phyloP scores from a whole-genome alignment of 2,888 invertebrate species.

The Drosophila neonasuta region DNA sequence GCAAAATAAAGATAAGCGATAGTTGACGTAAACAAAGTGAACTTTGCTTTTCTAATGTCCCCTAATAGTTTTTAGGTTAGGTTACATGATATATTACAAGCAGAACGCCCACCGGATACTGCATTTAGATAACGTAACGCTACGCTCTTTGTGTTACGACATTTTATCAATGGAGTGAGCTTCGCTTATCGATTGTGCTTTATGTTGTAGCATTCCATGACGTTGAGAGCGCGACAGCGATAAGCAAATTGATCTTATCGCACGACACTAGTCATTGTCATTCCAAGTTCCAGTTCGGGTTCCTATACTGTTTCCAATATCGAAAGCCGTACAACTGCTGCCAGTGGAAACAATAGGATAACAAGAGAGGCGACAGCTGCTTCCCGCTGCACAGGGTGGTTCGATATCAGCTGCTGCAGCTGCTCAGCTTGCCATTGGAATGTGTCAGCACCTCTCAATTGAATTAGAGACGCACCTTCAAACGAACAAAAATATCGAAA shows the following conservation, averaged over 20 bases:
- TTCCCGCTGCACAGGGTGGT: slow-evolving; percentile 9
- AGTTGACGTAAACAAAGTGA: slow-evolving; percentile 16
- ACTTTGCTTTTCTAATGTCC: slow-evolving; percentile 27
- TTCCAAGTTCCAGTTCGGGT: slow-evolving; percentile 18
- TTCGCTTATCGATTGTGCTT: slow-evolving; percentile 34
- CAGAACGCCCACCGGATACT: slow-evolving; percentile 28
- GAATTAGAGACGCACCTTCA: slow-evolving; percentile 34
- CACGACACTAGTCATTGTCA: slow-evolving; percentile 19
- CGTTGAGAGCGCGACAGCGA: slow-evolving; percentile 43
- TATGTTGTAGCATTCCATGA: slow-evolving; percentile 56
- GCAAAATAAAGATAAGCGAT: slow-evolving; percentile 17
- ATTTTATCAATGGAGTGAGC: slow-evolving; percentile 30
- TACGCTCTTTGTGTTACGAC: slow-evolving; percentile 12
- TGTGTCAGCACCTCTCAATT: slow-evolving; percentile 41
- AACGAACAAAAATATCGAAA: slow-evolving; percentile 13
- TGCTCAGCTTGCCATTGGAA: slow-evolving; percentile 29
- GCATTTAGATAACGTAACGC: slow-evolving; percentile 31
- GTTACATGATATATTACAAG: slow-evolving; percentile 8
- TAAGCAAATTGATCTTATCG: slow-evolving; percentile 55
- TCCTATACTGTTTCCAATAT: slow-evolving; percentile 4
- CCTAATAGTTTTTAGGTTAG: slow-evolving; percentile 3
- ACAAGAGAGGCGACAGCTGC: slow-evolving; percentile 31
- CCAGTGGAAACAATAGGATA: slow-evolving; percentile 15
- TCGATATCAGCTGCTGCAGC: slow-evolving; percentile 22
- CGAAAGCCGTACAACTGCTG: slow-evolving; percentile 17